phyloP scores from a whole-genome alignment of 2,888 invertebrate genomes.

The Steinernema hermaphroditum region DNA sequence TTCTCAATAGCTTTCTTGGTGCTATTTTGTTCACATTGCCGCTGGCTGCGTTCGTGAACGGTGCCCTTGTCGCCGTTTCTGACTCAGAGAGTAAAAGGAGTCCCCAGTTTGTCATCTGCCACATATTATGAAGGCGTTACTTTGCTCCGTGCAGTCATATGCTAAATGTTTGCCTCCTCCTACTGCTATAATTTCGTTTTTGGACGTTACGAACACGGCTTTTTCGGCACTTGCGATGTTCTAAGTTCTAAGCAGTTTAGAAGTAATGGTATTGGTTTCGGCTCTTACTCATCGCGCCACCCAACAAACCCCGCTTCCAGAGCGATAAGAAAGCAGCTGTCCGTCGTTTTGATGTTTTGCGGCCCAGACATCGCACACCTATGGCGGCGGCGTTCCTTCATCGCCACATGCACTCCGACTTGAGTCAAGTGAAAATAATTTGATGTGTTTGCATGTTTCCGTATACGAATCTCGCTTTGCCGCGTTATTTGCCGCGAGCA shows the following conservation, averaged over 20 bases:
- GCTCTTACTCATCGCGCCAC: conserved; percentile 26
- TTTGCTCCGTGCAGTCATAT: not conserved
- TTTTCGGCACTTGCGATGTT: not conserved
- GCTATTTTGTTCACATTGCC: too few relatives aligned
- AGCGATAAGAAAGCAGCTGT: conserved; percentile 29
- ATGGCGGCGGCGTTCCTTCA: not conserved
- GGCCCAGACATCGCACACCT: conserved; percentile 13
- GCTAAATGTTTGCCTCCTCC: not conserved
- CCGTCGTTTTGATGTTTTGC: not conserved
- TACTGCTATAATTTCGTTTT: not conserved
- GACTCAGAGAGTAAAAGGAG: too few relatives aligned
- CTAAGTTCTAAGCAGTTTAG: not conserved
- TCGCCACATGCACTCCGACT: conserved; percentile 1
- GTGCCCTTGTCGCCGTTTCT: too few relatives aligned
- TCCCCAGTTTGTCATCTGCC: too few relatives aligned
- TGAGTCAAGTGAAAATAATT: conserved; percentile 17
- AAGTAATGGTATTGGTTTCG: conserved; percentile 27
- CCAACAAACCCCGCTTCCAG: conserved; percentile 5
- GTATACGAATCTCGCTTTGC: not conserved
- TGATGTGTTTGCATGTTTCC: conserved; percentile 18
- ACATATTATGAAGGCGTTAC: not conserved
- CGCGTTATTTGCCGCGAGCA: not conserved
- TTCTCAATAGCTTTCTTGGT: too few relatives aligned
- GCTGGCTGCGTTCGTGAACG: too few relatives aligned
- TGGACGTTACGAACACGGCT: not conserved